Evolutionary conservation across 1,140 invertebrate species (phyloP).

Genomic region (Archivesica marissinica): DNA sequence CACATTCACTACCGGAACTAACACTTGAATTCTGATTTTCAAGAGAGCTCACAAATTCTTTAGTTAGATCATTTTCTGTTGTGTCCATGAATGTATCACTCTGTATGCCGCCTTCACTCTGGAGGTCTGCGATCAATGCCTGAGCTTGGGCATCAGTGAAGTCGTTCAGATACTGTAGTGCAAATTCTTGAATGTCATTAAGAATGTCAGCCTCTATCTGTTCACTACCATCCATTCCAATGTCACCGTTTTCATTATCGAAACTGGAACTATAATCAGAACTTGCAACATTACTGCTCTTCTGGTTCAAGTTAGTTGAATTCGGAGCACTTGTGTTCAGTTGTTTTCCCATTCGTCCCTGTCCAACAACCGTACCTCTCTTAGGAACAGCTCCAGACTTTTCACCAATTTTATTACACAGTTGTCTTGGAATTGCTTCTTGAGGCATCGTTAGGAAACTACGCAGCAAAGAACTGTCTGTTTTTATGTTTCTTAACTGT

Average conservation of each 20-base stretch:
- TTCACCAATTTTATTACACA: constrained; percentile 25
- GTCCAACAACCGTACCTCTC: not conserved
- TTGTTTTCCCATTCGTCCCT: not conserved
- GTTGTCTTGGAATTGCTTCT: constrained; percentile 25
- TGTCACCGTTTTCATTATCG: not conserved
- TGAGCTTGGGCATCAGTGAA: constrained; percentile 41
- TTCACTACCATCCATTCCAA: constrained; percentile 6
- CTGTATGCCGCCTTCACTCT: constrained; percentile 9
- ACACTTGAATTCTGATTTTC: constrained; percentile 9
- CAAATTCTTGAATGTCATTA: constrained; percentile 35
- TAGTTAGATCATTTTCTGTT: constrained; percentile 28
- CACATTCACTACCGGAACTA: not conserved
- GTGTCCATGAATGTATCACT: constrained; percentile 46
- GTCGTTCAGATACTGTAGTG: constrained; percentile 47
- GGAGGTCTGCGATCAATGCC: constrained; percentile 42
- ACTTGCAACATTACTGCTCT: not conserved
- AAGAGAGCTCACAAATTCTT: constrained; percentile 26
- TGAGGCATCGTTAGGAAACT: constrained; percentile 42
- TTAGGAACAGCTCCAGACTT: not conserved
- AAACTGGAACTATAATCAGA: not conserved
- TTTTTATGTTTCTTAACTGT: not conserved
- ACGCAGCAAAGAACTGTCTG: constrained; percentile 37
- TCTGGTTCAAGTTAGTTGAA: not conserved
- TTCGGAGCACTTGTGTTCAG: constrained; percentile 23
- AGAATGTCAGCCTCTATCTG: not conserved